Evolutionary conservation across 2,888 invertebrate genomes (phyloP).

Genomic region (Sinohyriopsis cumingii): DNA sequence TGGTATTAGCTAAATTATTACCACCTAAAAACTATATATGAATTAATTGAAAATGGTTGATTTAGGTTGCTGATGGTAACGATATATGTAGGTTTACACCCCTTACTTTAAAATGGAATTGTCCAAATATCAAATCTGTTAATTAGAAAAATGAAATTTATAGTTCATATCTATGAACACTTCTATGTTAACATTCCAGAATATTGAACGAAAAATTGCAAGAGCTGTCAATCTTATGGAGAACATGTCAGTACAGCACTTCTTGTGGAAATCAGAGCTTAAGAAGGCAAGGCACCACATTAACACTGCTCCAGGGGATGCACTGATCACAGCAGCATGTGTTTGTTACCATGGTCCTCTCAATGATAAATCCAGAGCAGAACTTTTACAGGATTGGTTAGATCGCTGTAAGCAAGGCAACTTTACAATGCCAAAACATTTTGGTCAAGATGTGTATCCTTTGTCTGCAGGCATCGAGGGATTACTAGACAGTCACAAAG

Average conservation of each 20-base stretch:
- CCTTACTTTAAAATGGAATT: no score
- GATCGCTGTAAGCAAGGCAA: conserved; percentile 57
- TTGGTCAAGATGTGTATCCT: conserved; percentile 42
- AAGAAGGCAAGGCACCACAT: conserved; percentile 59
- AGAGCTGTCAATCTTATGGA: conserved; percentile 67
- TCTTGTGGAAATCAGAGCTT: conserved; percentile 65
- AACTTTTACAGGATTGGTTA: conserved; percentile 66
- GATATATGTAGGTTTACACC: no score
- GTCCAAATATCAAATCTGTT: no score
- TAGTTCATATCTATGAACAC: no score
- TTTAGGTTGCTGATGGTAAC: no score
- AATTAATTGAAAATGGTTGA: no score
- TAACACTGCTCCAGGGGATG: conserved; percentile 65
- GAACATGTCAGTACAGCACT: conserved; percentile 67
- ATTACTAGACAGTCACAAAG: conserved; percentile 35
- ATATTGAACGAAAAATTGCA: conserved; percentile 63
- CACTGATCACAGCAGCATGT: conserved; percentile 66
- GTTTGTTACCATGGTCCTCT: conserved; percentile 69
- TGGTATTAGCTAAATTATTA: no score
- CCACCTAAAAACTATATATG: no score
- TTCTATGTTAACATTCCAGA: conserved; percentile 40
- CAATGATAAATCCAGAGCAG: conserved; percentile 59
- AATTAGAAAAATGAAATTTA: no score
- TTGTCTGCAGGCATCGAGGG: conserved; percentile 32
- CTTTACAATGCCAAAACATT: conserved; percentile 35